Evolutionary conservation across 2,113 vertebrate genomes (phyloP), one percentile per base, ranked within the genome.

Genomic region (Lagenorhynchus albirostris): DNA sequence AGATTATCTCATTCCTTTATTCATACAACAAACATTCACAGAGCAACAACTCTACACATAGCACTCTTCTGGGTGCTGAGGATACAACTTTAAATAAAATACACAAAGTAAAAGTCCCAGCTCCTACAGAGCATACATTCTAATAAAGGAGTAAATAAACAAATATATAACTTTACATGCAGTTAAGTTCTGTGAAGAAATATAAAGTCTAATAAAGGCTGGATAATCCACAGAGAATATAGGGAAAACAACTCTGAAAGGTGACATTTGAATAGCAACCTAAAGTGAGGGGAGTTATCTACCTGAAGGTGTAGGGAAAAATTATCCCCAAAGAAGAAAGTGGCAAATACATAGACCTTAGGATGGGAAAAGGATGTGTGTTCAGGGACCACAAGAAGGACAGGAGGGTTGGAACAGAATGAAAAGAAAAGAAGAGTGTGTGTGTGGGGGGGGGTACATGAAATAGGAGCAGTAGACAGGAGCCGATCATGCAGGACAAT

Each of bases 401-500:
- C 2, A 31, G 55, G 20, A 11, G 4, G 23, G 20, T n/a, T 53
- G 21, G 55, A 82, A 89, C 3, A 55, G 55, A 50, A 6, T 63
- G 38, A 10, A 62, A 53, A 50, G 33, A 29, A 65, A 14, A 60
- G 7, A 47, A 53, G 55, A 15, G 50, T 50, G 50, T 50, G 47
- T 47, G 47, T 12, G 15, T 5, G 2, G 15, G 31, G 33, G 7
- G 11, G 15, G 14, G 15, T 31, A 14, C 23, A 33, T 18, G 18
- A 94, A 11, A 38, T 2, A 68, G 53, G 9, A 41, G 23, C 33
- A 71, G 14, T 26, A 23, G n/a, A 6, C 93, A 67, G 36, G 29
- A 23, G 2, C 14, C 0, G 26, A 53, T 38, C n/a, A 82, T 1
- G 0, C 8, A 10, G 10, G n/a, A 5, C 5, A 13, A 68, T 77